Evolutionary conservation across 2,888 invertebrate species (phyloP), one percentile per base, ranked within the genome.

Genomic region (Callosobruchus maculatus): DNA sequence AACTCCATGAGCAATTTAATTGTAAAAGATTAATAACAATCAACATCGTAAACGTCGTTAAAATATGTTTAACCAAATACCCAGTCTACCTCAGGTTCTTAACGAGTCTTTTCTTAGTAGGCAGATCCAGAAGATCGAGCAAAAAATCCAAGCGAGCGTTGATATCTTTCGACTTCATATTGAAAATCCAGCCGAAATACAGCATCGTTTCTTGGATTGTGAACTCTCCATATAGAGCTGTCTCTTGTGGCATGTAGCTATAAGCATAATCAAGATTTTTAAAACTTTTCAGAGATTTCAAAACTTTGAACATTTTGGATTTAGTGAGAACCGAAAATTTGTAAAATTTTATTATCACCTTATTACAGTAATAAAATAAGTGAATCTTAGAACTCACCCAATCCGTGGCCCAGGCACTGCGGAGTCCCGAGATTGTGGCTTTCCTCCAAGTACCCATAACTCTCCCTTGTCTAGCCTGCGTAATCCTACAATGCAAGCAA

Each of bases 101-200:
- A 2, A 26, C 26, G 66, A 78, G 83, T 85, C 91, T 88, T 77
- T 89, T 86, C 66, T 90, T 90, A 0, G 91, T 90, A 2, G 97
- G 95, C 75, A 97, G 86, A 68, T 96, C 93, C 9, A 97, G 88
- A n/a, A 97, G 88, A 49, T 91, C 90, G 67, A 91, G 88, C 30
- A 97, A 89, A 82, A 93, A 91, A 72, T 89, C 87, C 83, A 91
- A 93, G 72, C 93, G 89, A 30, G 92, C 90, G 20, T 89, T 86
- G 75, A 94, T 92, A 76, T 86, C 88, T 18, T 89, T 86, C 30
- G 90, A 89, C 0, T 89, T 88, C 90, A 97, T 92, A 18, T 95
- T 93, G 84, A 94, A 94, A 77, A 97, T 92, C 68, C 93, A 89
- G 0, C 96, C 97, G 87, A 97, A 97, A 86, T 95, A 97, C 82